Base-by-base conservation (phyloP, 2,113 vertebrate genomes). In the Reinhardtius hippoglossoides region DNA sequence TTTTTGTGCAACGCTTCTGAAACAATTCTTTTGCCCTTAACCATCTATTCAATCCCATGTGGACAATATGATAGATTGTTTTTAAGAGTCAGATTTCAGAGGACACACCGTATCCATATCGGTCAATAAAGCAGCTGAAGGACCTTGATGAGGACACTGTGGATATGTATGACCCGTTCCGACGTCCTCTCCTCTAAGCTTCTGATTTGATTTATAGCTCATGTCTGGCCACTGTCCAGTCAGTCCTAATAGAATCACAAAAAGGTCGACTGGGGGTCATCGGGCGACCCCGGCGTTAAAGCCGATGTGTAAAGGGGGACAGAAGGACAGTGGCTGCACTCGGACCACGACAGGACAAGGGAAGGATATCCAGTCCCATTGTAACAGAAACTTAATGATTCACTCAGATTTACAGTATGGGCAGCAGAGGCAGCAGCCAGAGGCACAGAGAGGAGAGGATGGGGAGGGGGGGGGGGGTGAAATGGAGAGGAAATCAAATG, bases 181-280 rank as follows among this genome's bases (percentile, higher is more conserved):
- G 72, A 37, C 9, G 55, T 72, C 61, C 46, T 70, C 48, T 76
- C 71, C 72, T 63, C 21, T 16, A 18, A 77, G 60, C 76, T 58
- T 69, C 26, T 80, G 79, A 90, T 92, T 70, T 88, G 83, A 88
- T 90, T 91, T 83, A 85, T 71, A 24, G 68, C 50, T 60, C 60
- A 23, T 10, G 61, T 81, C 79, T 86, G 78, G 75, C 55, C 46
- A n/a, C 15, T 66, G 71, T 88, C 87, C 80, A 89, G 74, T 80
- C 77, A 79, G 58, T 79, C 20, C 31, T 69, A 82, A 84, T 73
- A 73, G 2, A 86, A 85, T 87, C 74, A 72, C 65, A 23, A 70
- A 31, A 80, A 87, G 66, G 83, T 86, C 35, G 42, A 68, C 16
- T 9, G 57, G 27, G 40, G 69, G 62, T 71, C 71, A 23, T 64